Conservation (phyloP, 2,113 vertebrate genomes). For the Nibea albiflora region DNA sequence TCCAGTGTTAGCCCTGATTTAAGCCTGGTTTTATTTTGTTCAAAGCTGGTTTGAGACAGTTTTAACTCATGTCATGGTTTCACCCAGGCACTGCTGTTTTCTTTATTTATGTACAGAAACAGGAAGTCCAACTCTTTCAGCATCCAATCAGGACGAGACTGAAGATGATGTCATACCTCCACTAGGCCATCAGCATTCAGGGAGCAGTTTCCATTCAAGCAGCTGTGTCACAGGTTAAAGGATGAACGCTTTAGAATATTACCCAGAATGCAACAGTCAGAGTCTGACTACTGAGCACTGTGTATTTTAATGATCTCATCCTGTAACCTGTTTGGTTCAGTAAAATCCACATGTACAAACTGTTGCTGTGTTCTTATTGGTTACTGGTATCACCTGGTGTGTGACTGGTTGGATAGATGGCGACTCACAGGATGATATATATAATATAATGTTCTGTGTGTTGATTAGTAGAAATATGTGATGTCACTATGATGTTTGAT, state of each 20-base stretch:
- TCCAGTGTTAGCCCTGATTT: background rate
- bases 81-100: background rate
- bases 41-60: background rate
- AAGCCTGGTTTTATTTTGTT: background rate
- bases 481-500: background rate
- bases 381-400: background rate
- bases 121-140: constrained; percentile 84
- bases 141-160: constrained; percentile 81
- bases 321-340: constrained; percentile 69
- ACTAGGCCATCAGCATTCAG: constrained; percentile 27
- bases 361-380: constrained; percentile 64
- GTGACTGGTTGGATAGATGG: background rate
- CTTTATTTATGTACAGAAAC: constrained; percentile 65
- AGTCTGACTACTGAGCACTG: constrained; percentile 59
- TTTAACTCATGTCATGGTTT: too few relatives aligned
- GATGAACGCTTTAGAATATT: constrained; percentile 15
- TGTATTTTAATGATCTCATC: constrained; percentile 67
- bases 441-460: background rate
- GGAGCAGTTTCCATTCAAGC: constrained; percentile 18
- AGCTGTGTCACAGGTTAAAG: background rate
- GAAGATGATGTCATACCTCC: constrained; percentile 57
- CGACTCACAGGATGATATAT: background rate
- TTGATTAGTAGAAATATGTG: background rate
- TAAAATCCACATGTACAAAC: constrained; percentile 64
- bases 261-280: constrained; percentile 45